Conservation (phyloP, 2,888 invertebrate genomes). For the Tiliacea citrago region DNA sequence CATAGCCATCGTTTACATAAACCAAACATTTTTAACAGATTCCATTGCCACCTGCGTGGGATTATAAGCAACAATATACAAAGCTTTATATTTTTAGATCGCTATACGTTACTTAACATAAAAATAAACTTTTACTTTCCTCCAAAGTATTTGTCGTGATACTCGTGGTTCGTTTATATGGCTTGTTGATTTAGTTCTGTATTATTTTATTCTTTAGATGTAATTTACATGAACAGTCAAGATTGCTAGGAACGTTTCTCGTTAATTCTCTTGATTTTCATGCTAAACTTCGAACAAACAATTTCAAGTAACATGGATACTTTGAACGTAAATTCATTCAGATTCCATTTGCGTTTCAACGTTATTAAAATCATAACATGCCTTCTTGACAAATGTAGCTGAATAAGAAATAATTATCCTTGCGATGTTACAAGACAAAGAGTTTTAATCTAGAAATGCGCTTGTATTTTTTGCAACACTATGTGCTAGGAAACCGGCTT, state of each 20-base stretch:
- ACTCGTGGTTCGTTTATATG: slow-evolving; percentile 9
- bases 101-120: slow-evolving; percentile 11
- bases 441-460: slow-evolving; percentile 43
- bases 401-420: slow-evolving; percentile 5
- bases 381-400: background rate
- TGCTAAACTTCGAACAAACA: slow-evolving; percentile 37
- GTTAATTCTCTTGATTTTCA: slow-evolving; percentile 35
- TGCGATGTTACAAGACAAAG: slow-evolving; percentile 28
- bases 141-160: slow-evolving; percentile 18
- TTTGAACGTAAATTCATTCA: slow-evolving; percentile 23
- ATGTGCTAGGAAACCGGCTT: slow-evolving; percentile 36
- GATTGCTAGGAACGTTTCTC: slow-evolving; percentile 44
- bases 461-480: slow-evolving; percentile 40
- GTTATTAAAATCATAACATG: slow-evolving; percentile 1
- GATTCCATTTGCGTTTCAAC: slow-evolving; percentile 31
- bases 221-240: slow-evolving; percentile 53
- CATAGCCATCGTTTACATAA: slow-evolving; percentile 13
- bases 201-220: slow-evolving; percentile 18
- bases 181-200: slow-evolving; percentile 24
- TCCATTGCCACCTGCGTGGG: slow-evolving; percentile 13
- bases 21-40: slow-evolving; percentile 23
- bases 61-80: slow-evolving; percentile 9
- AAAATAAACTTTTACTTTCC: slow-evolving; percentile 33
- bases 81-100: slow-evolving; percentile 6
- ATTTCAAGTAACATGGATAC: slow-evolving; percentile 34